Base-by-base conservation (phyloP, 2,113 vertebrate species). In the Pyrgilauda ruficollis region DNA sequence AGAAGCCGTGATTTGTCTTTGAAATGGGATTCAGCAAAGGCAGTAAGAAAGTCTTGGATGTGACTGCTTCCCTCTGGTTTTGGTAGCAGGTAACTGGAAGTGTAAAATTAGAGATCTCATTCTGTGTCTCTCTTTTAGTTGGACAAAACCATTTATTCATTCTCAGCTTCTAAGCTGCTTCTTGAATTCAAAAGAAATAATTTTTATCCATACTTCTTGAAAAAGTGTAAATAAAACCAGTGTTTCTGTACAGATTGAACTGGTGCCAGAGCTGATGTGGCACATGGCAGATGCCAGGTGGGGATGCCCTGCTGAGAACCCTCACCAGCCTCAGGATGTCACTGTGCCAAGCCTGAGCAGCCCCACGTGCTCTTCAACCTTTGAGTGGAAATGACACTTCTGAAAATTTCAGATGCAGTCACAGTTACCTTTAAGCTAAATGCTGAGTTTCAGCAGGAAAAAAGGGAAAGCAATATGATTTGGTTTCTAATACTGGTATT, bases 251-350 rank as follows among this genome's bases (percentile, higher is more conserved):
- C 14, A 52, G 13, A 3, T 19, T 18, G 55, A 28, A 9, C 9
- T 56, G 26, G 22, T 64, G 63, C 41, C 24, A 11, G 44, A 27
- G 50, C 53, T 69, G 46, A 2, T 20, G 19, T 5, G n/a, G 62
- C 11, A 0, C 2, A 4, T 12, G 46, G 73, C 12, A 24, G 18
- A 7, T 41, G n/a, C 37, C 0, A 2, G 27, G 28, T 3, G 1
- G 61, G 37, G 43, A 14, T 83, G 35, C 39, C 22, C 26, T 64
- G 27, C 47, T n/a, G 28, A 37, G 78, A 58, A 5, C 2, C 0
- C 27, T 79, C 30, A 8, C 31, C 22, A 18, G 33, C 64, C 75
- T 27, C 0, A 0, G 20, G 22, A 41, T 30, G 17, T 76, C 24
- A 0, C 35, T 31, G 33, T 50, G 31, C 77, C 17, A 3, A 46